phyloP scores from a whole-genome alignment of 2,888 invertebrate species.

The Malacosoma neustria region DNA sequence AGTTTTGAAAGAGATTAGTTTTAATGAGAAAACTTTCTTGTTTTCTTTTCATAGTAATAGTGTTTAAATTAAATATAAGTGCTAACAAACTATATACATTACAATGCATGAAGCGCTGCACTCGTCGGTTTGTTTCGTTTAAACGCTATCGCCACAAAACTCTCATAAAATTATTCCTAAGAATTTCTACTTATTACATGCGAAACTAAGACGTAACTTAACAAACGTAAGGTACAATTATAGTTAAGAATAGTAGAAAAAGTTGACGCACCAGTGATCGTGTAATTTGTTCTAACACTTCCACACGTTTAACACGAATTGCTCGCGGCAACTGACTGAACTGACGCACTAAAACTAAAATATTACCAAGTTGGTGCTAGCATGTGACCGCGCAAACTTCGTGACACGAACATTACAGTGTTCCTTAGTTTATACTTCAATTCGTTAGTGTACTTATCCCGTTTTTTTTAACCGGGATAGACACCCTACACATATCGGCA shows the following conservation, averaged over 20 bases:
- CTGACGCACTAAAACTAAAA: slow-evolving; percentile 13
- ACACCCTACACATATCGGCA: too few species aligned
- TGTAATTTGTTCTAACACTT: slow-evolving; percentile 23
- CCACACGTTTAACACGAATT: slow-evolving; percentile 46
- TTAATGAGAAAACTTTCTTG: too few species aligned
- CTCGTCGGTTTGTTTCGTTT: not conserved
- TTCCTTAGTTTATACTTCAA: slow-evolving; percentile 14
- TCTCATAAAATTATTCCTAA: not conserved
- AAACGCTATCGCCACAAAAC: not conserved
- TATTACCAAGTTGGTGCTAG: slow-evolving; percentile 52
- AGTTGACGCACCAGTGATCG: slow-evolving; percentile 47
- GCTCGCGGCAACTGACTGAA: slow-evolving; percentile 55
- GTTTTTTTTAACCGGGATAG: not conserved
- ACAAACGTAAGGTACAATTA: slow-evolving; percentile 6
- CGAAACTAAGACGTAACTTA: not conserved
- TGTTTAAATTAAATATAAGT: not conserved
- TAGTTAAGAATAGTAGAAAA: slow-evolving; percentile 7
- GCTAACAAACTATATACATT: not conserved
- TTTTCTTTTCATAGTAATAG: too few species aligned
- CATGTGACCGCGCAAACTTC: slow-evolving; percentile 59
- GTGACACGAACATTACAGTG: slow-evolving; percentile 46
- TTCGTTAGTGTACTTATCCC: not conserved
- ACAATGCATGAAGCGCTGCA: not conserved
- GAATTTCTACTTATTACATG: not conserved
- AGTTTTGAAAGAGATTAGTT: too few species aligned